Evolutionary conservation across 2,888 invertebrate species (phyloP), one percentile per base, ranked within the genome.

Genomic region (Tachina lurida): DNA sequence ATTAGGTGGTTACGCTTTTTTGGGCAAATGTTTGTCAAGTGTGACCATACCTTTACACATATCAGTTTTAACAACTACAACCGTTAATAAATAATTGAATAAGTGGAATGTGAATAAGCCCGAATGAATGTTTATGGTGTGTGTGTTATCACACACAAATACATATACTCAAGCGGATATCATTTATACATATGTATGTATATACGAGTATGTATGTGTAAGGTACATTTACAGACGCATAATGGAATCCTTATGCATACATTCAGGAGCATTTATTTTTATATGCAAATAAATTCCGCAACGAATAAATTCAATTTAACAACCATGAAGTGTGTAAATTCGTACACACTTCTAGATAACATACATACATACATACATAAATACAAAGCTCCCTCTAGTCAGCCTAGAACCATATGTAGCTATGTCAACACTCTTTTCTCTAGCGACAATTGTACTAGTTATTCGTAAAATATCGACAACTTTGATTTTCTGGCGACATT

Each of bases 231-330:
- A 70, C 43, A 63, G 58, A 75, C 84, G 68, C 78, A 83, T 81
- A 82, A 83, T 79, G 71, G 71, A 65, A 60, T 60, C 74, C 71
- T 73, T 82, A 74, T 70, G 70, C 84, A 85, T 73, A 80, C 71
- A 84, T 78, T 73, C 77, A 78, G 45, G 10, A 70, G 58, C 83
- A 88, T 88, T 87, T 87, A 87, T 87, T 88, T 88, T 88, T 88
- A 88, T 89, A 89, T 89, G 87, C 88, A 89, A 88, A 89, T 89
- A 88, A 87, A 88, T 88, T 88, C 84, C 78, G 82, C 85, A 87
- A 84, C 85, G 87, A 87, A 87, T 84, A 87, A 88, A 88, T 88
- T 88, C 87, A 88, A 88, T 88, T 89, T 87, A 82, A 78, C 85
- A 86, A 70, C 54, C 67, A 81, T 70, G 54, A 60, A 63, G 58